Percentiles rank a stretch among this genome's conserved stretches.
phyloP scores from a whole-genome alignment of 2,113 vertebrate species.

The Tiliqua scincoides region DNA sequence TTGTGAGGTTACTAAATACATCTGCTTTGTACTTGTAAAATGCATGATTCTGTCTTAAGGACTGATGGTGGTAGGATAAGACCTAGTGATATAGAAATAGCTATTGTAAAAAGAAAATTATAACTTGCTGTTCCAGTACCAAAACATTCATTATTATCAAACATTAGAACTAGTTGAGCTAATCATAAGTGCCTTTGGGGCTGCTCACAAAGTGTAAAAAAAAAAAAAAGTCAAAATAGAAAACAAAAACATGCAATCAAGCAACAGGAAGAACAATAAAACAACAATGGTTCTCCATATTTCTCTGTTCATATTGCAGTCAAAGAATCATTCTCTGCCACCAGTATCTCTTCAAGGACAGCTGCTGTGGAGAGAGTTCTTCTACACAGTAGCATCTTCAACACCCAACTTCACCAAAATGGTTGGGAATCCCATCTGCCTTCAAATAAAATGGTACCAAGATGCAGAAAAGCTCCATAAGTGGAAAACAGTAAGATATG shows the following conservation, averaged over 20 bases:
- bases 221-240: no score
- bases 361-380: constrained; percentile 57
- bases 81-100: background rate
- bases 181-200: no score
- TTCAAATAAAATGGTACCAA: constrained; percentile 58
- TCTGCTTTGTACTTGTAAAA: no score
- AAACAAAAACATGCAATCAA: background rate
- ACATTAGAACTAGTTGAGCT: rapidly evolving
- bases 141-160: background rate
- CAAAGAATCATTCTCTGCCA: constrained; percentile 60
- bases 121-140: constrained; percentile 1
- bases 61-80: background rate
- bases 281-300: background rate
- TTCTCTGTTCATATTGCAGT: constrained; percentile 32
- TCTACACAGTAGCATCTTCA: constrained; percentile 48
- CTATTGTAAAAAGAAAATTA: background rate
- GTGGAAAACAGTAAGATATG: constrained; percentile 58
- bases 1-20: background rate
- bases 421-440: constrained; percentile 56
- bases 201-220: no score
- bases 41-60: background rate
- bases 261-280: background rate
- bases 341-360: constrained; percentile 61
- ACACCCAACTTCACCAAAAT: constrained; percentile 57
- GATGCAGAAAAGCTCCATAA: constrained; percentile 56